Base-by-base conservation (phyloP, 2,113 vertebrate species). In the Pelvicachromis taeniatus region DNA sequence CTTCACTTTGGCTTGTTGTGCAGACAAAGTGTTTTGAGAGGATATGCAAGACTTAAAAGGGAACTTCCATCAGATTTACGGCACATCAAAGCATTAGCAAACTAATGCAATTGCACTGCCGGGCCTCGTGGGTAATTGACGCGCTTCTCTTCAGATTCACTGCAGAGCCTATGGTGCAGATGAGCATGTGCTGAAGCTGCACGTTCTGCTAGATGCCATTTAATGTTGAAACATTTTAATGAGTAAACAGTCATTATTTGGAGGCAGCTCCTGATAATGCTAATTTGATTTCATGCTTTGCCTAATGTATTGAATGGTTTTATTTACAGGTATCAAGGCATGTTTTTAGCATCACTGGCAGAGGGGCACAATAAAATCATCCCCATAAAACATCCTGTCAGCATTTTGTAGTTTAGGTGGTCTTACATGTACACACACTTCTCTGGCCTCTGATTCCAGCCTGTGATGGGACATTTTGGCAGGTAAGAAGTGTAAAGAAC, bases 51-150 rank as follows among this genome's bases (percentile, higher is more conserved):
- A 84, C 50, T 79, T 79, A 82, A 89, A 84, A 9, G 5, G 78
- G 21, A 73, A 54, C 55, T 29, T 77, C 50, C 50, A 50, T 90
- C 38, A 59, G 58, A 89, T 88, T 85, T 14, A 63, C 19, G 53
- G 35, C 81, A 85, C 85, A 84, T 91, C 88, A 93, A 89, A 92
- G 91, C 83, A 33, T 45, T 38, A 9, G 29, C 89, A 81, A 80
- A 65, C 80, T 31, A 80, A 88, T 78, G 83, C 59, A 87, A 80
- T 89, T 89, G 86, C 91, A 85, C 78, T 90, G 90, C 78, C 52
- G 38, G 63, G 45, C 65, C 86, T 92, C 80, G 16, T 91, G 75
- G 84, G 85, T 83, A 82, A 91, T 88, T 90, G 58, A 87, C 77
- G 23, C 8, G 29, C 85, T 77, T 81, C 53, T 84, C 59, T 61